Evolutionary conservation across 2,113 vertebrate species (phyloP).

Genomic region (Neolamprologus variostigma): DNA sequence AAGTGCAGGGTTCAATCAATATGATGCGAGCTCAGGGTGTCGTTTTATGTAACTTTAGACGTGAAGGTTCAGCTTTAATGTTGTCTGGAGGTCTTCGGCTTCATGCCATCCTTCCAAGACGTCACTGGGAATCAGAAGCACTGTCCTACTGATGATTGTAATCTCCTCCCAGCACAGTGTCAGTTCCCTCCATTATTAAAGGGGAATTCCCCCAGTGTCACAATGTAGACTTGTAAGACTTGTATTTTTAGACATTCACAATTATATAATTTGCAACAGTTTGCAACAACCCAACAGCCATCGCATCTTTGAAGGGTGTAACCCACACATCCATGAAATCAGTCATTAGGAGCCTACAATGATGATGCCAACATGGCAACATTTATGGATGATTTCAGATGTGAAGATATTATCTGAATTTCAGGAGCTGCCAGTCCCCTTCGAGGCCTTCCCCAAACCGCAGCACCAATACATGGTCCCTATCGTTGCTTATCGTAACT

Average conservation of each 20-base stretch:
- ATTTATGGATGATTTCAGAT: neutral
- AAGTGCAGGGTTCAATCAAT: conserved; percentile 4
- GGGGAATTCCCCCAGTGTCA: neutral
- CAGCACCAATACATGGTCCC: neutral
- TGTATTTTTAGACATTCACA: neutral
- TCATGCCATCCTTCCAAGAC: conserved; percentile 7
- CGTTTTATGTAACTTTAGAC: neutral
- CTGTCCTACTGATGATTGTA: conserved; percentile 6
- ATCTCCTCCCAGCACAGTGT: conserved; percentile 23
- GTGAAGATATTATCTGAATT: neutral
- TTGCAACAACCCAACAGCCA: neutral
- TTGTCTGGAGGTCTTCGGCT: conserved; percentile 6
- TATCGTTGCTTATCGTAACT: neutral
- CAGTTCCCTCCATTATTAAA: conserved; percentile 11
- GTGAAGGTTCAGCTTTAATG: conserved; percentile 17
- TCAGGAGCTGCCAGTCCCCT: neutral
- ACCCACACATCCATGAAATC: neutral
- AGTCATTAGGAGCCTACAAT: neutral
- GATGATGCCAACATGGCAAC: neutral
- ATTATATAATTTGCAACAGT: neutral
- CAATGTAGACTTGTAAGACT: neutral
- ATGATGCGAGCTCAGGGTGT: neutral
- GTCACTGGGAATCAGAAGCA: neutral
- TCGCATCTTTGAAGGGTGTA: neutral
- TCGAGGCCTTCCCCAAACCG: neutral